phyloP scores from a whole-genome alignment of 2,888 invertebrate genomes.

The Tipula lateralis region DNA sequence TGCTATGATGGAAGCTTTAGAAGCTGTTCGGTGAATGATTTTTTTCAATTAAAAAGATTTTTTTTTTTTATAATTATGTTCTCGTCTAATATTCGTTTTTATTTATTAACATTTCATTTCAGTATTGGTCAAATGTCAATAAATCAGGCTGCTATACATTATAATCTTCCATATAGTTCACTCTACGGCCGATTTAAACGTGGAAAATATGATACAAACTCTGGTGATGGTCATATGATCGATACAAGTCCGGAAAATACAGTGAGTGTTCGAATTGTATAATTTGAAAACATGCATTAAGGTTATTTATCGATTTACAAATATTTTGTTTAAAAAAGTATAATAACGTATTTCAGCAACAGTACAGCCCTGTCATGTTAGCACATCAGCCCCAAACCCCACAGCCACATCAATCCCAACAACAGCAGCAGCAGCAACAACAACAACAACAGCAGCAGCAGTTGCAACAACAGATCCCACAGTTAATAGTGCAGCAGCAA shows the following conservation, averaged over 20 bases:
- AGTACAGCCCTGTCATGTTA: slow-evolving; percentile 44
- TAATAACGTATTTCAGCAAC: slow-evolving; percentile 43
- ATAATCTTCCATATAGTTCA: slow-evolving; percentile 84
- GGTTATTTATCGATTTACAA: not conserved
- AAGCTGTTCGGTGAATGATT: slow-evolving; percentile 68
- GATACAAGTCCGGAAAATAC: slow-evolving; percentile 50
- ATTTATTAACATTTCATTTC: slow-evolving; percentile 37
- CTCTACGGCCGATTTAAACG: slow-evolving; percentile 84
- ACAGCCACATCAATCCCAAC: slow-evolving; percentile 33
- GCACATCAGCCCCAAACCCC: not conserved
- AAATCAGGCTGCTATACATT: slow-evolving; percentile 88
- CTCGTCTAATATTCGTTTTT: not conserved
- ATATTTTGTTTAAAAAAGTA: not conserved
- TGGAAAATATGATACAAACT: slow-evolving; percentile 66
- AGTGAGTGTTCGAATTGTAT: slow-evolving; percentile 38
- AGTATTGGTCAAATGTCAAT: slow-evolving; percentile 90
- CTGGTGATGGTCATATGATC: slow-evolving; percentile 38
- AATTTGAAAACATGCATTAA: not conserved
- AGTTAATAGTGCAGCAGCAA: not conserved
- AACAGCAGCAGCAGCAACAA: slow-evolving; percentile 36
- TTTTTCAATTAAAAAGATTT: not conserved
- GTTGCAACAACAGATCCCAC: slow-evolving; percentile 33
- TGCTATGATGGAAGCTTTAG: slow-evolving; percentile 85
- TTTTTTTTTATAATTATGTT: not conserved
- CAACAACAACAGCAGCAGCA: slow-evolving; percentile 34